Evolutionary conservation across 2,113 vertebrate genomes (phyloP), one percentile per base, ranked within the genome.

Genomic region (Verasper variegatus): DNA sequence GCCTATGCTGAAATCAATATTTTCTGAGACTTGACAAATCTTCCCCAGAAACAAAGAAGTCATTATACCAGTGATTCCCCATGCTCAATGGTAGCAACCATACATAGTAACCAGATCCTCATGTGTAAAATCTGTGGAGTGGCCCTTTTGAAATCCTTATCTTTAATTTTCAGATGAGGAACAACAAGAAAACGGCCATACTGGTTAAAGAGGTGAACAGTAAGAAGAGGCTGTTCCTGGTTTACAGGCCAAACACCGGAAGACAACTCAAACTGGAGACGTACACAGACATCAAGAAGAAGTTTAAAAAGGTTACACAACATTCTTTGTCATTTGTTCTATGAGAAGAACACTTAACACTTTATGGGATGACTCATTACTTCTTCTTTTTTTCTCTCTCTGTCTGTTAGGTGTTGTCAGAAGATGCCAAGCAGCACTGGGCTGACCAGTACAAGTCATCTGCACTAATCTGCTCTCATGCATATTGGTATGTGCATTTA

Each of bases 221-320:
- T 68, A 98, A 98, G 90, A 99, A 99, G 96, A 97, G 94, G 81
- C 95, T 99, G 78, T 98, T 99, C 90, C 94, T 99, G 90, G 95
- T 99, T 24, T 95, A 97, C 92, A 94, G 98, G 91, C 98, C 98
- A 76, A 99, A 99, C 94, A 99, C 97, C 5, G 98, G 98, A 77
- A 95, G 97, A 63, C 98, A 99, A 80, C 94, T 99, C 70, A 99
- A 99, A 89, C 92, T 98, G 89, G 98, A 99, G 94, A 96, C 94
- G 0, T 96, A 97, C 49, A 74, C 92, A 42, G 98, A 99, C 87
- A 94, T 99, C 75, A 97, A 96, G 92, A 99, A 99, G 93, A 98
- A 97, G 91, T 99, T 97, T 21, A 99, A 99, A 86, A 99, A 99
- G 96, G 98, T 99, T 80, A 76, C 3, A 0, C 7, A 18, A 6